Base-by-base conservation (phyloP, 2,797 vertebrate genomes). In the Delichon dasypus region DNA sequence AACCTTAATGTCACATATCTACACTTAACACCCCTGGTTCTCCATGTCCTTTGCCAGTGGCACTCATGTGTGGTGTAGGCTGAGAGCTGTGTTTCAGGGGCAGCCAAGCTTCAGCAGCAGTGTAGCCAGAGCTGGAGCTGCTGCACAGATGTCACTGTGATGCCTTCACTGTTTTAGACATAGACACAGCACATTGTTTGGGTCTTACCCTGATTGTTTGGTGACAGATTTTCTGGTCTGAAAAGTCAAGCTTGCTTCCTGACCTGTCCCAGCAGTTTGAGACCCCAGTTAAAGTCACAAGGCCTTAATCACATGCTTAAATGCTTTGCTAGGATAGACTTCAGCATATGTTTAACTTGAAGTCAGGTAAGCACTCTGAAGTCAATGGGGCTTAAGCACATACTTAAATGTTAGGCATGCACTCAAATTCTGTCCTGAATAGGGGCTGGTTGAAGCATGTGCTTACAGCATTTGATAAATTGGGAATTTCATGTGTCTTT, bases 361-460 rank as follows among this genome's bases (percentile, higher is more conserved):
- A 96, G 90, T 90, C 90, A 94, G 79, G 90, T 95, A 91, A 82
- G 91, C 89, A 93, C 85, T 94, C 85, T 88, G 76, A 94, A 96
- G 83, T 94, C 92, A 95, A 62, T 93, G 85, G 85, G 83, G 45
- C 91, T 96, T 91, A 95, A 94, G 95, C 93, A 93, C 83, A 77
- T 93, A 86, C 89, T 96, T 93, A 75, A 90, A 92, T 61, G 88
- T 95, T 83, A 94, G 95, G 95, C 95, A 96, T 94, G 89, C 88
- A 77, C 88, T 97, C 74, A 76, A 94, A 61, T 93, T 29, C 80
- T 94, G 83, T 68, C 85, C 94, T 82, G 91, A 96, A 61, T 50
- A 95, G 74, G 85, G 79, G n/a, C 16, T 88, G 90, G 50, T 51
- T 90, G 76, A 79, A 91, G 93, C 67, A 77, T 71, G 83, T 94